Percentiles rank a stretch among this genome's conserved stretches.
Conservation (phyloP, 2,797 vertebrate species). For the Parauchenoglanis punctatus region DNA sequence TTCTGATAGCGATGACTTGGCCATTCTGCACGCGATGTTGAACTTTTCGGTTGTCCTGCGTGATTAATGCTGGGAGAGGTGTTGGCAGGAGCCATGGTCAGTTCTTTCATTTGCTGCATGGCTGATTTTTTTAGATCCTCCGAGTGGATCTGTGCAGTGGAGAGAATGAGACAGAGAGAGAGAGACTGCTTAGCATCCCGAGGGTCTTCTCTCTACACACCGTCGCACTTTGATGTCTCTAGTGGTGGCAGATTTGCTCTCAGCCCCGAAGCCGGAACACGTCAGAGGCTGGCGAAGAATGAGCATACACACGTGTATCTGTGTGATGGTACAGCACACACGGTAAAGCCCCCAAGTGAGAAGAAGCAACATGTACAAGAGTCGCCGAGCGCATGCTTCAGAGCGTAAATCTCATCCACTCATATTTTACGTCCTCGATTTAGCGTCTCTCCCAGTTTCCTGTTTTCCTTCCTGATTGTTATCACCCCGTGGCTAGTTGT, state of each 20-base stretch:
- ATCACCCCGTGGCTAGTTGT: neutral
- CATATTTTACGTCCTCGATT: neutral
- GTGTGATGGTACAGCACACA: neutral
- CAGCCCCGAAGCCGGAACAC: slow-evolving; percentile 23
- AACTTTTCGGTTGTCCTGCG: slow-evolving; percentile 31
- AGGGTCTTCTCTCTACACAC: slow-evolving; percentile 46
- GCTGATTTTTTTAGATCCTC: slow-evolving; percentile 51
- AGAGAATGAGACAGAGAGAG: slow-evolving; percentile 26
- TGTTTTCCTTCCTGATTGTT: neutral
- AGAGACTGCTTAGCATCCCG: slow-evolving; percentile 30
- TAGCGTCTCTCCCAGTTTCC: neutral
- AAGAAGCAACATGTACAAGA: neutral
- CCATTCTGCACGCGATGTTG: neutral
- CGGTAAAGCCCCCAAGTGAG: neutral
- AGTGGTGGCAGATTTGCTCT: slow-evolving; percentile 48
- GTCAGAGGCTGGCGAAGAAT: slow-evolving; percentile 17
- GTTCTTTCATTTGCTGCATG: slow-evolving; percentile 57
- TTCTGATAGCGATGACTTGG: neutral
- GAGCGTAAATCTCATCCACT: neutral
- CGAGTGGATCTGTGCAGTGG: slow-evolving; percentile 40
- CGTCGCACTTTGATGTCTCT: slow-evolving; percentile 42
- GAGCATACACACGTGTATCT: neutral
- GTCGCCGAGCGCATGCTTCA: neutral
- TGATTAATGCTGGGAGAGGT: slow-evolving; percentile 36
- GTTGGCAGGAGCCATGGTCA: slow-evolving; percentile 22